Conservation (phyloP, 2,113 vertebrate species). For the Salvelinus alpinus region DNA sequence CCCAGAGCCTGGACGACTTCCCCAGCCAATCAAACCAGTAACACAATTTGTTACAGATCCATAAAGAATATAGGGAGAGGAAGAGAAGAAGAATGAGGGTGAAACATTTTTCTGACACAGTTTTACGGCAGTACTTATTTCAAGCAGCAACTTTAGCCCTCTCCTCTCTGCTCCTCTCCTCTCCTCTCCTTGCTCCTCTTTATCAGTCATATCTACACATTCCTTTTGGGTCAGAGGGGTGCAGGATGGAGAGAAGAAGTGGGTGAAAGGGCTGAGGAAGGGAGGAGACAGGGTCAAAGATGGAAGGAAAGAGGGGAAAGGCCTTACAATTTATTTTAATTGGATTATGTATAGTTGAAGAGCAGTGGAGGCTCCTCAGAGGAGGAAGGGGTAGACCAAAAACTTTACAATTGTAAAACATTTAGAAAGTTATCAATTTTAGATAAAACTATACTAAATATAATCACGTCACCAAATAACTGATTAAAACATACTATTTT, state of each 20-base stretch:
- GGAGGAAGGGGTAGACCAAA: too few species aligned
- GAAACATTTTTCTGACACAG: constrained; percentile 75
- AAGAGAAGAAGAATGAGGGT: constrained; percentile 66
- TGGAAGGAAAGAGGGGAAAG: neutral
- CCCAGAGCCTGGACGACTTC: constrained; percentile 71
- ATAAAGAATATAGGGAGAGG: constrained; percentile 77
- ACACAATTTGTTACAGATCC: constrained; percentile 71
- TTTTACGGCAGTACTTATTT: constrained; percentile 73
- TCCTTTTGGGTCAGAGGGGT: constrained; percentile 46
- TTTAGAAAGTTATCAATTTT: too few species aligned
- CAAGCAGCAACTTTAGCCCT: constrained; percentile 59
- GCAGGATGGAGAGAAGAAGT: too few species aligned
- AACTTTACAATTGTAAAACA: too few species aligned
- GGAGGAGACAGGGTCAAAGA: neutral
- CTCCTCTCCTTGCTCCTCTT: constrained; percentile 33
- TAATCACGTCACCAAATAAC: too few species aligned
- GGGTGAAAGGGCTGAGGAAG: neutral
- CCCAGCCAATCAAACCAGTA: constrained; percentile 77
- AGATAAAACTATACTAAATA: too few species aligned
- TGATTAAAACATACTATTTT: too few species aligned
- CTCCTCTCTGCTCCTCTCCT: too few species aligned
- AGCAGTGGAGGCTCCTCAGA: neutral
- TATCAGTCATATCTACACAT: constrained; percentile 63
- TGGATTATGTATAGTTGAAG: neutral
- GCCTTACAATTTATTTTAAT: neutral